Evolutionary conservation across 2,113 vertebrate species (phyloP).

Genomic region (Psilopogon haemacephalus): DNA sequence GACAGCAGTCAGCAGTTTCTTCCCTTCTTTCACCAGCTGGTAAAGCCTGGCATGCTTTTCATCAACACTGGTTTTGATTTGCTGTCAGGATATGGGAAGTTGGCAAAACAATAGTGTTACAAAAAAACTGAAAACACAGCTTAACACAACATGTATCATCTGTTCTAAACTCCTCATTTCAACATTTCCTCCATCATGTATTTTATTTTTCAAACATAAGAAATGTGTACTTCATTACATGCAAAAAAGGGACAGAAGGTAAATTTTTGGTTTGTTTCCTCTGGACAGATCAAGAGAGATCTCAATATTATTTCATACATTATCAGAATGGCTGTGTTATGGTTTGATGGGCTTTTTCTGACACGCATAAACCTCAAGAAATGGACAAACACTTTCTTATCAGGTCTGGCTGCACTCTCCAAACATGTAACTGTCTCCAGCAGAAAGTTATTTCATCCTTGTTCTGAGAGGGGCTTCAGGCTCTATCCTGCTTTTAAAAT

Average conservation of each 20-base stretch:
- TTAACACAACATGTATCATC: background rate
- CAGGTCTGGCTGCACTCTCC: background rate
- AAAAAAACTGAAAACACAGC: background rate
- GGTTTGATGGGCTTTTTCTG: background rate
- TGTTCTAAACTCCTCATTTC: background rate
- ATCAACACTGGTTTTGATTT: constrained; percentile 72
- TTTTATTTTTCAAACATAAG: background rate
- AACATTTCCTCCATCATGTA: background rate
- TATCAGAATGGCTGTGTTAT: background rate
- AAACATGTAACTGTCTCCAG: background rate
- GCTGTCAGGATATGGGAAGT: constrained; percentile 69
- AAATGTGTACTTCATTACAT: background rate
- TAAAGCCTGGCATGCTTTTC: constrained; percentile 73
- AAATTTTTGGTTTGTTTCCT: background rate
- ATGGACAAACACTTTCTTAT: background rate
- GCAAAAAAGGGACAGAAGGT: too few relatives aligned
- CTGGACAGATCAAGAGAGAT: background rate
- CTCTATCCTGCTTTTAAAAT: background rate
- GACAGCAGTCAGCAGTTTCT: constrained; percentile 65
- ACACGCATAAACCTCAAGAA: background rate
- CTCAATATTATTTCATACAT: background rate
- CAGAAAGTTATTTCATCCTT: background rate
- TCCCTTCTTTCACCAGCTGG: constrained; percentile 78
- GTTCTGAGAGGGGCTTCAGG: background rate
- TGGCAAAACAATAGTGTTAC: constrained; percentile 9